Percentiles rank a stretch among this genome's conserved stretches.
phyloP scores from a whole-genome alignment of 2,113 vertebrate genomes.

The Beaufortia kweichowensis region DNA sequence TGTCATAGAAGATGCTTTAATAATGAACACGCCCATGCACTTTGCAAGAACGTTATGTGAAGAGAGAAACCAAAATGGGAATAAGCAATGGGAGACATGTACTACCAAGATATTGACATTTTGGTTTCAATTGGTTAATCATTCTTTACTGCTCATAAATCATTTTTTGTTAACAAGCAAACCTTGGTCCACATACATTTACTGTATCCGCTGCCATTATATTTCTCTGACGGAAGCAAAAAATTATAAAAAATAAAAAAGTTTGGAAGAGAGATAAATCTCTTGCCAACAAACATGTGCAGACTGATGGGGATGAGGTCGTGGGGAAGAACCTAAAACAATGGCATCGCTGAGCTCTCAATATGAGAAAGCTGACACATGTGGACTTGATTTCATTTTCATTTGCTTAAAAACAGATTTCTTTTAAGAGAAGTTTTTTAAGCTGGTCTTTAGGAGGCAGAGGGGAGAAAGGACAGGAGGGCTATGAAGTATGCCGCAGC shows the following conservation, averaged over 20 bases:
- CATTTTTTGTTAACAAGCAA: conserved; percentile 82
- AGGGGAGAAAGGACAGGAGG: conserved; percentile 75
- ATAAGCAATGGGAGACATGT: conserved; percentile 73
- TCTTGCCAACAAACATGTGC: conserved; percentile 57
- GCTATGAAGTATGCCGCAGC: conserved; percentile 79
- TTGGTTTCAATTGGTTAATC: conserved; percentile 67
- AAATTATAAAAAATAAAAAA: conserved; percentile 68
- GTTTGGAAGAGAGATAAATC: conserved; percentile 45
- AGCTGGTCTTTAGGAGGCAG: conserved; percentile 74
- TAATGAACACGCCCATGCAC: conserved; percentile 87
- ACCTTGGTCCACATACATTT: conserved; percentile 88
- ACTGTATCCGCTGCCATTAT: conserved; percentile 80
- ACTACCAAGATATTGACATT: conserved; percentile 72
- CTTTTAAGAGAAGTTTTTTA: conserved; percentile 62
- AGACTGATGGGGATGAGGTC: conserved; percentile 53
- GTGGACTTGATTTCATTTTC: conserved; percentile 79
- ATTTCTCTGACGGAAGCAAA: conserved; percentile 82
- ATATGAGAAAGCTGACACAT: conserved; percentile 96
- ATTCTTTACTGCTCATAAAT: conserved; percentile 67
- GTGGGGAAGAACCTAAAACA: conserved; percentile 77
- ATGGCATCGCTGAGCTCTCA: conserved; percentile 95
- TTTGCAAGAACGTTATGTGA: conserved; percentile 74
- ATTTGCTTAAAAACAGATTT: conserved; percentile 67
- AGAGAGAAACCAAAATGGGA: conserved; percentile 75
- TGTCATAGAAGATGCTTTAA: conserved; percentile 92